Conservation (phyloP, 1,140 invertebrate genomes). For the Solen grandis region DNA sequence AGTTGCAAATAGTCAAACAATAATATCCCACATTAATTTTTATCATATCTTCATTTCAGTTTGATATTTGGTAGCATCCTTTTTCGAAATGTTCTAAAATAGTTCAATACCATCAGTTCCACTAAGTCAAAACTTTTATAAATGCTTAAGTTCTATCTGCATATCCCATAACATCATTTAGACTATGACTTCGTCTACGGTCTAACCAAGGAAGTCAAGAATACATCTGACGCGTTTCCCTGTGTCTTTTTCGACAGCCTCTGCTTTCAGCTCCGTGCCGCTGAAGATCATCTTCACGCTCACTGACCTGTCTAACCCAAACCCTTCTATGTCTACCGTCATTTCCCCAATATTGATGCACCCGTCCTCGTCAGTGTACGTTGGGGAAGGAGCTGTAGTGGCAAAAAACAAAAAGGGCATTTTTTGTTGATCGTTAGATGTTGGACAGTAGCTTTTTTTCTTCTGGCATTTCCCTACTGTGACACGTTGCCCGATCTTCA, state of each 20-base stretch:
- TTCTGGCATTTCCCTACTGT: constrained; percentile 2
- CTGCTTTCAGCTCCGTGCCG: constrained; percentile 38
- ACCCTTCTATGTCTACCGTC: constrained; percentile 19
- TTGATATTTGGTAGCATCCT: too few relatives aligned
- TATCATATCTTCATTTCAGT: too few relatives aligned
- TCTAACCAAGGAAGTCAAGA: constrained; percentile 23
- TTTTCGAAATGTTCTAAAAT: too few relatives aligned
- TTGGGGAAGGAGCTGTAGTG: constrained; percentile 16
- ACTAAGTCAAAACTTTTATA: too few relatives aligned
- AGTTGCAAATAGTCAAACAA: too few relatives aligned
- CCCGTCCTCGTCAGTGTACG: constrained; percentile 6
- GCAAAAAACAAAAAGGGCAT: constrained; percentile 18
- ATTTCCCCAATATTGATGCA: constrained; percentile 30
- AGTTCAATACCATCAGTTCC: too few relatives aligned
- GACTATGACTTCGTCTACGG: too few relatives aligned
- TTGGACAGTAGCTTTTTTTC: constrained; percentile 6
- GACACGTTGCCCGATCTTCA: constrained; percentile 37
- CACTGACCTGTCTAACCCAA: constrained; percentile 2
- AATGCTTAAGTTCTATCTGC: too few relatives aligned
- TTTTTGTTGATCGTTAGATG: not conserved
- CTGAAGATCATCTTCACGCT: constrained; percentile 25
- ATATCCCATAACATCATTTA: too few relatives aligned
- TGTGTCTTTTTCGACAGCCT: constrained; percentile 20
- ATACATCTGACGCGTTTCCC: not conserved
- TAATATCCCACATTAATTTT: too few relatives aligned